A percentile compares a stretch with the other conserved stretches of the same genome.
Evolutionary conservation across 1,140 invertebrate species (phyloP).

Genomic region (Hyles euphorbiae): DNA sequence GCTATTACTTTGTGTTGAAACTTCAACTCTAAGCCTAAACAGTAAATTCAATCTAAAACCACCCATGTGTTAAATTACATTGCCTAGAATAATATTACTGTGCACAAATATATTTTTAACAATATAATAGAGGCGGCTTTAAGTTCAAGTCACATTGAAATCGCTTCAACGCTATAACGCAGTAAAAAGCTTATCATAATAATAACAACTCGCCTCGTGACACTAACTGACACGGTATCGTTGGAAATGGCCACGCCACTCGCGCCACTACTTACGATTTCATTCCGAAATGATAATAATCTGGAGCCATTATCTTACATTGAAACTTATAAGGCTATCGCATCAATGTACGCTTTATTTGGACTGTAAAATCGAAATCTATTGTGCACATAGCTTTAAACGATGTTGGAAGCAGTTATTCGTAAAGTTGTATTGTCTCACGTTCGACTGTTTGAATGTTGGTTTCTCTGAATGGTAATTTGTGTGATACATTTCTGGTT

Average conservation of each 20-base stretch:
- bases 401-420: slow-evolving; percentile 4
- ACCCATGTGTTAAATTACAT: too few relatives aligned
- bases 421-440: too few relatives aligned
- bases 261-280: slow-evolving; percentile 53
- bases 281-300: slow-evolving; percentile 58
- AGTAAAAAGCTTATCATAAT: slow-evolving; percentile 1
- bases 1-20: too few relatives aligned
- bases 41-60: too few relatives aligned
- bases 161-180: not conserved
- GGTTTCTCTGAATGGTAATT: too few relatives aligned
- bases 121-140: too few relatives aligned
- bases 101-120: too few relatives aligned
- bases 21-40: too few relatives aligned
- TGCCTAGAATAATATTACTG: too few relatives aligned
- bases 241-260: slow-evolving; percentile 24
- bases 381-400: slow-evolving; percentile 24
- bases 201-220: not conserved
- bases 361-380: slow-evolving; percentile 49
- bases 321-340: slow-evolving; percentile 55
- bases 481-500: too few relatives aligned
- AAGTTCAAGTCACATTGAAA: too few relatives aligned
- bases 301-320: slow-evolving; percentile 54
- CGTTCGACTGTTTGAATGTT: slow-evolving; percentile 3
- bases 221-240: slow-evolving; percentile 30
- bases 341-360: slow-evolving; percentile 45